A percentile compares a stretch with the other conserved stretches of the same genome.
Conservation (phyloP, 2,797 vertebrate species). For the Holocentrus rufus region DNA sequence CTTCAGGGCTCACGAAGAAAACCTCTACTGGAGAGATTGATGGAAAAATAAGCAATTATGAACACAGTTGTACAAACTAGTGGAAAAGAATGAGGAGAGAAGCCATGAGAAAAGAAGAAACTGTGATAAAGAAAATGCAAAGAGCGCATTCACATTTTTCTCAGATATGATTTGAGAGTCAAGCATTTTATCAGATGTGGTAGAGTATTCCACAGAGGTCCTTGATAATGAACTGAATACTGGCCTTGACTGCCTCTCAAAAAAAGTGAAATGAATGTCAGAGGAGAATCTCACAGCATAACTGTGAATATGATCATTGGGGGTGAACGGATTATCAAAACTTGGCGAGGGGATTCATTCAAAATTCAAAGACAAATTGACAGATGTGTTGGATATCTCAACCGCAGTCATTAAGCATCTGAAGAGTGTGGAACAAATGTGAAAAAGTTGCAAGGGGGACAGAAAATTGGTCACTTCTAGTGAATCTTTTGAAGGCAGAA, state of each 20-base stretch:
- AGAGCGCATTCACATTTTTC: neutral
- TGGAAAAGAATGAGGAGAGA: neutral
- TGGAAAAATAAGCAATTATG: neutral
- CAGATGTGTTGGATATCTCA: neutral
- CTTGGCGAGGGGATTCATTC: neutral
- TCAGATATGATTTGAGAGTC: neutral
- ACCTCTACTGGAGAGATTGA: neutral
- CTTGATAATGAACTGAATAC: neutral
- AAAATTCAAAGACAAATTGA: neutral
- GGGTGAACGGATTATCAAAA: neutral
- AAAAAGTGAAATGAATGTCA: neutral
- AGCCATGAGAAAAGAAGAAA: no score
- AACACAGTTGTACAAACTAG: neutral
- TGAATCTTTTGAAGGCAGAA: neutral
- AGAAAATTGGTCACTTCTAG: neutral
- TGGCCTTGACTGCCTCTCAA: neutral
- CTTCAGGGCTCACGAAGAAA: constrained; percentile 37
- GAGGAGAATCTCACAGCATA: neutral
- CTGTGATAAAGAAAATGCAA: no score
- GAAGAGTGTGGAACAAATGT: neutral
- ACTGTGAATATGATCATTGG: neutral
- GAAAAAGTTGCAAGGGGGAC: neutral
- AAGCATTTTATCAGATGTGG: no score
- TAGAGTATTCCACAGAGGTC: neutral
- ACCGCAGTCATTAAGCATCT: neutral